A percentile compares a stretch with the other conserved stretches of the same genome.
Evolutionary conservation across 2,113 vertebrate genomes (phyloP).

Genomic region (Spheniscus mendiculus): DNA sequence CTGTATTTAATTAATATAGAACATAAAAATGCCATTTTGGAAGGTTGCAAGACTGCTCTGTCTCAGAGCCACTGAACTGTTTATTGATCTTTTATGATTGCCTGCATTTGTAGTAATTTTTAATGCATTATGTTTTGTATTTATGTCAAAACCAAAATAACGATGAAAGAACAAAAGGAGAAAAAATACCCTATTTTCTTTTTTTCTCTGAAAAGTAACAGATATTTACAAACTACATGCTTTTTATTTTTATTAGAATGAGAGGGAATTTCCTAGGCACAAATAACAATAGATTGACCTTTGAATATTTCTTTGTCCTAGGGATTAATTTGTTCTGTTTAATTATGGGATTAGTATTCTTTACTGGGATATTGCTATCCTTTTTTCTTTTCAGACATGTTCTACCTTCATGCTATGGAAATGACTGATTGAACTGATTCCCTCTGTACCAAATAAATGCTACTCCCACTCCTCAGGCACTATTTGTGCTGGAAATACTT

Average conservation of each 20-base stretch:
- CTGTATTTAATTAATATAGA: slow-evolving; percentile 46
- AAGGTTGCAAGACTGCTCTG: background rate
- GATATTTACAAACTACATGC: background rate
- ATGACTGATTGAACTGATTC: background rate
- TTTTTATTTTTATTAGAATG: background rate
- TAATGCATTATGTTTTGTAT: background rate
- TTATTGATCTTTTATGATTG: background rate
- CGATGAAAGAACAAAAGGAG: background rate
- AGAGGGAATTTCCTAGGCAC: background rate
- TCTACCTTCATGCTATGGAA: background rate
- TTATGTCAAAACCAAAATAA: background rate
- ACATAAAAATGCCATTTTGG: background rate
- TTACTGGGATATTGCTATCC: background rate
- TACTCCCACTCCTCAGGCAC: background rate
- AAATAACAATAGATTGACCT: background rate
- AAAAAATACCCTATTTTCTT: background rate
- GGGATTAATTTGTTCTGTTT: background rate
- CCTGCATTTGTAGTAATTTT: background rate
- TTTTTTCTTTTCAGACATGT: background rate
- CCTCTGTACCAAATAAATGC: background rate
- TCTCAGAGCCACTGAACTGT: background rate
- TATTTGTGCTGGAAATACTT: slow-evolving; percentile 21
- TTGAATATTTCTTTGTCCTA: background rate
- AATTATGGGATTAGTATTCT: slow-evolving; percentile 1
- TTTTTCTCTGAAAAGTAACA: background rate